A percentile compares a stretch with the other conserved stretches of the same genome.
Evolutionary conservation across 2,113 vertebrate genomes (phyloP).

Genomic region (Vulpes lagopus): DNA sequence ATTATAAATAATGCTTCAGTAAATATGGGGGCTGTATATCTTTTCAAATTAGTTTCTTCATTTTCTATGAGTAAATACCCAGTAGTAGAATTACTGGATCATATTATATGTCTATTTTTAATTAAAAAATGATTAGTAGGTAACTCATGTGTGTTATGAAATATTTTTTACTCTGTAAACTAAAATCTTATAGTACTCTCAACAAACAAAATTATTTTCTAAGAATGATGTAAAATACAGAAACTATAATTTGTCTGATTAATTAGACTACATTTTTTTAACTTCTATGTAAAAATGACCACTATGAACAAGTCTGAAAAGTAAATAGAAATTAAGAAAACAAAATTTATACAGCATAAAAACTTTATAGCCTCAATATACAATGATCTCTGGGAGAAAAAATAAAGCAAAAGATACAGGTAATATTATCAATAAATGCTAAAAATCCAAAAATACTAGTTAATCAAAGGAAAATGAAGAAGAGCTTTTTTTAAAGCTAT

Average conservation of each 20-base stretch:
- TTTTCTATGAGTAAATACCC: not conserved
- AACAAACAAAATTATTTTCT: not conserved
- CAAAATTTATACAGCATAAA: not conserved
- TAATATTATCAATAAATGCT: not conserved
- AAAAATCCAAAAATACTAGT: not conserved
- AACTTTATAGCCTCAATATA: not conserved
- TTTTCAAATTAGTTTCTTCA: not conserved
- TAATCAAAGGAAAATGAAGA: not conserved
- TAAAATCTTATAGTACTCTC: not conserved
- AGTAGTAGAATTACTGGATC: not conserved
- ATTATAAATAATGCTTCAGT: not conserved
- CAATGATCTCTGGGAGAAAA: not conserved
- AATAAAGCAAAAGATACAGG: not conserved
- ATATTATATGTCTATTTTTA: not conserved
- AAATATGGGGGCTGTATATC: not conserved
- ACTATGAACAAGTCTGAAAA: not conserved
- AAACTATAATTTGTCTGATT: not conserved
- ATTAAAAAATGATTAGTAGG: not conserved
- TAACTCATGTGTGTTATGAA: not conserved
- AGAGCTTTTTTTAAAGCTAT: not conserved
- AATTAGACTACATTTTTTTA: not conserved
- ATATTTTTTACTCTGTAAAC: constrained; percentile 6
- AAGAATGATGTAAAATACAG: not conserved
- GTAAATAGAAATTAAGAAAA: constrained; percentile 34
- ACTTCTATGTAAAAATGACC: not conserved